Evolutionary conservation across 2,113 vertebrate species (phyloP).

Genomic region (Campylorhamphus procurvoides): DNA sequence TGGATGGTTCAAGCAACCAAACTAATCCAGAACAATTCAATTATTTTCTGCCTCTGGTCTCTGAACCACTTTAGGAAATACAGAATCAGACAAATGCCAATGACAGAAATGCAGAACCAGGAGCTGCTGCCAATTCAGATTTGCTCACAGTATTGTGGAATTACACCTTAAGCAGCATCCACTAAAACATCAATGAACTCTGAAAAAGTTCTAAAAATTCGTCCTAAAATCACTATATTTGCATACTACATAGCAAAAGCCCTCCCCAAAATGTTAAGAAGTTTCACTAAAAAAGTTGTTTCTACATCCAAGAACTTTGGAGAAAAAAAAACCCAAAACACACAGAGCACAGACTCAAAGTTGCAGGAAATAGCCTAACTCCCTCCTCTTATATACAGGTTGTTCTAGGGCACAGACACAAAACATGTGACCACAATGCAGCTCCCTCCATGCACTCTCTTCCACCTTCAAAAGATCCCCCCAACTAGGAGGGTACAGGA

Average conservation of each 20-base stretch:
- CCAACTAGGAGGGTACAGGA: neutral
- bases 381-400: neutral
- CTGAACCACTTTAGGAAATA: neutral
- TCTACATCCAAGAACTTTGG: neutral
- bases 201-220: neutral
- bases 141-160: neutral
- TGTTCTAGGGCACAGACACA: neutral
- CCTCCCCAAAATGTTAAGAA: neutral
- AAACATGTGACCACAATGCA: accelerated
- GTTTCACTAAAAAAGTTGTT: neutral
- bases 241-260: neutral
- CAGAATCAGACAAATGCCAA: neutral
- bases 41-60: neutral
- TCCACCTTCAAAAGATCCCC: neutral
- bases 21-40: neutral
- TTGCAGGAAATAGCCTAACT: neutral
- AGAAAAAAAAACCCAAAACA: neutral
- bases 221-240: neutral
- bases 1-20: neutral
- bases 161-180: neutral
- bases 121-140: neutral
- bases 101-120: neutral
- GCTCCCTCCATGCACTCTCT: neutral
- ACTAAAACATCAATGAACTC: neutral
- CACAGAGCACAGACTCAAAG: neutral